Evolutionary conservation across 1,140 invertebrate species (phyloP), one percentile per base, ranked within the genome.

Genomic region (Meloidogyne chitwoodi): DNA sequence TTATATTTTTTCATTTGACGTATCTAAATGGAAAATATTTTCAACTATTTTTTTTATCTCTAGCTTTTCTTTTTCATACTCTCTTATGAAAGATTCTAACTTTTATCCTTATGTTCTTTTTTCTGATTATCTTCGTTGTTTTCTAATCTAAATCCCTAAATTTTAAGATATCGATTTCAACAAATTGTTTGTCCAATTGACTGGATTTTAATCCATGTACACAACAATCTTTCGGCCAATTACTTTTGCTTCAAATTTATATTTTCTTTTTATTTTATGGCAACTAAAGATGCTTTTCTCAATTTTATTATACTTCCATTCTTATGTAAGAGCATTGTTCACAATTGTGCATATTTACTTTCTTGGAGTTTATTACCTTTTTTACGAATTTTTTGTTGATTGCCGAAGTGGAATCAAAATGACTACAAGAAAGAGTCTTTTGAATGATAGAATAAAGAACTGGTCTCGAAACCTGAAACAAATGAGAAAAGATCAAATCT

Each of bases 351-450:
- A 27, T n/a, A 34, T 73, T 26, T 73, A 64, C 64, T 14, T 26
- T 19, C 12, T 73, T 19, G 71, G 71, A 26, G 1, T 73, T 14
- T 31, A 34, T 14, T 73, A 73, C 38, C 19, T 64, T 14, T 6
- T 73, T 64, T 31, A 31, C 4, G 71, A 73, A 63, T 73, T 73
- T 73, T 63, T 56, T 24, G 29, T n/a, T 0, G 71, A 73, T 61
- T 63, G 38, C 6, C 14, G 2, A 34, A 64, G 22, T 38, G 64
- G 64, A 26, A 29, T 19, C 16, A 73, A 73, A 31, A 63, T 73
- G 41, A 34, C 64, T 16, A 10, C 71, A 8, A 63, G 64, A 63
- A 73, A 73, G 8, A 22, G 8, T 8, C 14, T 64, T n/a, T 63
- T 73, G 2, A 24, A 63, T 22, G 16, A 24, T 0, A 73, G 61